These are phyloP conservation scores for Seira musarum DNA, from an alignment of 2,888 invertebrate genomes.

Conservation along the genomic window DNA sequence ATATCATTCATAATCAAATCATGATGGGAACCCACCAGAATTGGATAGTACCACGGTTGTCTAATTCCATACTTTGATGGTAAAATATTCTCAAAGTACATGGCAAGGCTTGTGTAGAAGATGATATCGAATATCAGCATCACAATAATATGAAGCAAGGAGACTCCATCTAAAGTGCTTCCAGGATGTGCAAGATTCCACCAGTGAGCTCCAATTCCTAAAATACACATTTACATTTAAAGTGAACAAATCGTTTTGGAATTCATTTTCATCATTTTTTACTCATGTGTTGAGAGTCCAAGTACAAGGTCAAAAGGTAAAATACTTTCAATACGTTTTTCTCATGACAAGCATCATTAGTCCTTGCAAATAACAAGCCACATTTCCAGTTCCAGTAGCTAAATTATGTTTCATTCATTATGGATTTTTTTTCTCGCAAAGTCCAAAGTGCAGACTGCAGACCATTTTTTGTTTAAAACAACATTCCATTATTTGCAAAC, in stretches of 20 bases:
- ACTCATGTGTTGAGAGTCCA: neutral
- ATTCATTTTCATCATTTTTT: neutral
- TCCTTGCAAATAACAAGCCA: neutral
- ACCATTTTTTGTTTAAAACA: neutral
- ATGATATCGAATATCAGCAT: slow-evolving; percentile 71
- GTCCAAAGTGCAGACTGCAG: neutral
- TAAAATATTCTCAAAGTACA: slow-evolving; percentile 78
- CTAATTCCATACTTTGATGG: slow-evolving; percentile 83
- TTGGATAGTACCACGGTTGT: slow-evolving; percentile 78
- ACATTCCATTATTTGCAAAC: too few species aligned
- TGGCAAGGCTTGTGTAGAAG: slow-evolving; percentile 75
- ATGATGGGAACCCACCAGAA: slow-evolving; percentile 74
- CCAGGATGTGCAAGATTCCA: slow-evolving; percentile 70
- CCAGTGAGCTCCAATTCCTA: slow-evolving; percentile 72
- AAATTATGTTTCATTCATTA: neutral
- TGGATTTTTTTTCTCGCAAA: too few species aligned
- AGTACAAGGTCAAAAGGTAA: slow-evolving; percentile 9
- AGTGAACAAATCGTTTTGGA: too few species aligned
- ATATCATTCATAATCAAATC: neutral
- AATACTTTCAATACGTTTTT: neutral
- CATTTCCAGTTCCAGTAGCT: neutral
- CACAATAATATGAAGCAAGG: slow-evolving; percentile 71
- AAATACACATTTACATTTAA: neutral
- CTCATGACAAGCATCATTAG: slow-evolving; percentile 5
- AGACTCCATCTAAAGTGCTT: slow-evolving; percentile 70